A percentile compares a stretch with the other conserved stretches of the same genome.
phyloP scores from a whole-genome alignment of 2,888 invertebrate species.

The Metopia argyrocephala region DNA sequence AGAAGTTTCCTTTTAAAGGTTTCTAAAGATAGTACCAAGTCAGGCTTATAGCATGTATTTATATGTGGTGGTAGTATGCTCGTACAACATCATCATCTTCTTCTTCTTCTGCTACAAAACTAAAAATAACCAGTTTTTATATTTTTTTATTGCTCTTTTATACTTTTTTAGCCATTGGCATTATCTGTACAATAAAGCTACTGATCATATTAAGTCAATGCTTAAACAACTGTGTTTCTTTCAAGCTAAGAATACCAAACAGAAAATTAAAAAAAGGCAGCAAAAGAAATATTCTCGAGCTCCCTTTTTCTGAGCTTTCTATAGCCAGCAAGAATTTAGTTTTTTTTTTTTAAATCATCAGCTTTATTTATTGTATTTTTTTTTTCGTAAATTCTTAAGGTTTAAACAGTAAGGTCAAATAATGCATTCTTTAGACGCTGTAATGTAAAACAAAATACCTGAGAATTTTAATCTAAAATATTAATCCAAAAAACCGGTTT shows the following conservation, averaged over 20 bases:
- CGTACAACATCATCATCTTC: constrained; percentile 43
- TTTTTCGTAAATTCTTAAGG: constrained; percentile 2
- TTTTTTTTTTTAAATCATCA: constrained; percentile 14
- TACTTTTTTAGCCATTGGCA: constrained; percentile 46
- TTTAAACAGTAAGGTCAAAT: background rate
- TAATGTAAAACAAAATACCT: no score
- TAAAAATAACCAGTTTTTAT: constrained; percentile 55
- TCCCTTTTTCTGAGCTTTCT: constrained; percentile 14
- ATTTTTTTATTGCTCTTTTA: background rate
- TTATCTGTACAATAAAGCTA: constrained; percentile 61
- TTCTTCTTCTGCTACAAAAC: constrained; percentile 34
- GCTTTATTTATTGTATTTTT: constrained; percentile 45
- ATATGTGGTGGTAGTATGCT: background rate
- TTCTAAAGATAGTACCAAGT: constrained; percentile 20
- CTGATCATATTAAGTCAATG: constrained; percentile 65
- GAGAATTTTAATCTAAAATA: no score
- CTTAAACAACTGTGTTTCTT: constrained; percentile 63
- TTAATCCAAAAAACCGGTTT: no score
- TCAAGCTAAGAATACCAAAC: constrained; percentile 27
- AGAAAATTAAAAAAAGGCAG: constrained; percentile 1
- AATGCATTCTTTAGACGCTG: background rate
- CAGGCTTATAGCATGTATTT: constrained; percentile 2
- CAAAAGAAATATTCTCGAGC: constrained; percentile 14
- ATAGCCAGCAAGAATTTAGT: background rate
- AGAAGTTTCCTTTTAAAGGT: constrained; percentile 56